Base-by-base conservation (phyloP, 2,113 vertebrate species). In the Acrocephalus arundinaceus region DNA sequence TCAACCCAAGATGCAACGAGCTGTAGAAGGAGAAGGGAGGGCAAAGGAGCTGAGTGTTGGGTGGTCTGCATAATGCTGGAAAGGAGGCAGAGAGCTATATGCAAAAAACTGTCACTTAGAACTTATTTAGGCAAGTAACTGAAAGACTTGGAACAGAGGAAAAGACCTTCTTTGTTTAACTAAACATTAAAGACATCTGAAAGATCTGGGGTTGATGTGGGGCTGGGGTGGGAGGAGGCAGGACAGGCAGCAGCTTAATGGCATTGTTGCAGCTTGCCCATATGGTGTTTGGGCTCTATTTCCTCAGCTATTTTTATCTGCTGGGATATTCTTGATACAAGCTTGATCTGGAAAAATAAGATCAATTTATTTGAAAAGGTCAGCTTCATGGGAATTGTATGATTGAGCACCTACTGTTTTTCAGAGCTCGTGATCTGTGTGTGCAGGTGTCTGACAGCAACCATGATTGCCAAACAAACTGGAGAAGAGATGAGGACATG, bases 91-190 rank as follows among this genome's bases (percentile, higher is more conserved):
- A 92, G 76, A 66, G 25, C 54, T 79, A 4, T 20, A 28, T 89
- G 78, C 63, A 87, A 77, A 90, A 93, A 95, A 66, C n/a, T 93
- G 93, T 96, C 94, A 76, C 91, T 94, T 94, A 37, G 15, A 95
- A 70, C 43, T 91, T 91, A 33, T 80, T 73, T 83, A 89, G 74
- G 71, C 90, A 86, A 85, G 63, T 45, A 90, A 88, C 65, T 96
- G 76, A 90, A 94, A 92, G 90, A 81, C 85, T 94, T 95, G 94
- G 85, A 95, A 93, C 68, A 81, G 94, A 43, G 86, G 79, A 86
- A 94, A 92, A 94, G 59, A 59, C 46, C 63, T 96, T 65, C 49
- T 95, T 93, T 94, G 82, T 94, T 95, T 80, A 74, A 59, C 25
- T 71, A 35, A 88, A 88, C 57, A 74, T 82, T 54, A 31, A 85